These are phyloP conservation scores for Suillia variegata DNA, from an alignment of 2,888 invertebrate genomes.

Conservation along the genomic window DNA sequence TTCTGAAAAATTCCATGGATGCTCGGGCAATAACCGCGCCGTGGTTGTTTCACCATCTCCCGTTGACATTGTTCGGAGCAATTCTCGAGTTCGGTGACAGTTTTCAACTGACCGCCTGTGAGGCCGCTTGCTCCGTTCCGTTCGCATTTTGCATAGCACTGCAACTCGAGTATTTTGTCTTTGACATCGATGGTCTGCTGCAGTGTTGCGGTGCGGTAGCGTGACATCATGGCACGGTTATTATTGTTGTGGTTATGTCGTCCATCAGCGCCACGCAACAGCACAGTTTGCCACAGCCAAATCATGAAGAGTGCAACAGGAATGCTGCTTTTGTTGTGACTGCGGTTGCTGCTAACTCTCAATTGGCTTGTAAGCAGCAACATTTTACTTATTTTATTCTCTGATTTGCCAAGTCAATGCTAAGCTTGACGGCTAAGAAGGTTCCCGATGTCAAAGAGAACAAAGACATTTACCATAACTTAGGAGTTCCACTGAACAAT, in stretches of 20 bases:
- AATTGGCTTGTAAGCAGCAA: no score
- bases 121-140: conserved; percentile 18
- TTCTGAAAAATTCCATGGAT: conserved; percentile 29
- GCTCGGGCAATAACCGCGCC: conserved; percentile 53
- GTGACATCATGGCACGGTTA: neutral
- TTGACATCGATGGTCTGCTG: conserved; percentile 48
- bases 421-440: no score
- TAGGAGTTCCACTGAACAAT: no score
- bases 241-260: neutral
- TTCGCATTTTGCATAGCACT: conserved; percentile 54
- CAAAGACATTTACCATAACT: no score
- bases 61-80: conserved; percentile 48
- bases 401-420: no score
- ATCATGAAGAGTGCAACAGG: neutral
- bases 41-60: conserved; percentile 46
- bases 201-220: conserved; percentile 20
- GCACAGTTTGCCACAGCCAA: neutral
- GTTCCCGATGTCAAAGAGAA: no score
- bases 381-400: neutral
- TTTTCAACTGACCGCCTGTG: conserved; percentile 14
- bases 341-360: no score
- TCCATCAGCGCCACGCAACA: neutral
- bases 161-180: conserved; percentile 56
- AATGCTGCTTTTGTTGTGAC: neutral
- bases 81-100: conserved; percentile 23